A percentile compares a stretch with the other conserved stretches of the same genome.
These are phyloP conservation scores for Hypercompe scribonia DNA, from an alignment of 2,888 invertebrate genomes.

Conservation along the genomic window DNA sequence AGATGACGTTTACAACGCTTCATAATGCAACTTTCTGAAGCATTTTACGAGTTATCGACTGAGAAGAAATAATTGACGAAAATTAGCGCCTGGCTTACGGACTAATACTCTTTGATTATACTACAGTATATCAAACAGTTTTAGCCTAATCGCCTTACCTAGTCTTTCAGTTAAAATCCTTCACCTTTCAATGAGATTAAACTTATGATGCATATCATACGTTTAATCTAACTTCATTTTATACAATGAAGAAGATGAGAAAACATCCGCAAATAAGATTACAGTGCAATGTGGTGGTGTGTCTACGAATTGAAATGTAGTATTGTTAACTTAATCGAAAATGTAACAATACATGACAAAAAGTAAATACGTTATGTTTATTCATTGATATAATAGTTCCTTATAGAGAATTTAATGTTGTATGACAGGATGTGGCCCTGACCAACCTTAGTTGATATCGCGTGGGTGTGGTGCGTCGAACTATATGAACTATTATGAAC, in stretches of 20 bases:
- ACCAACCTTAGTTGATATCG: conserved; percentile 57
- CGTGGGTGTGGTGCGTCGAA: conserved; percentile 54
- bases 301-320: background rate
- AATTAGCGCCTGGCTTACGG: too few relatives aligned
- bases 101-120: too few relatives aligned
- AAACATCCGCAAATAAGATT: conserved; percentile 1
- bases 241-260: background rate
- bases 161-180: background rate
- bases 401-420: conserved; percentile 43
- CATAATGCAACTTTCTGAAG: too few relatives aligned
- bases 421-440: conserved; percentile 56
- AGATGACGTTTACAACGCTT: too few relatives aligned
- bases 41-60: too few relatives aligned
- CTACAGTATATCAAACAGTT: background rate
- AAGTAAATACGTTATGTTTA: conserved; percentile 43
- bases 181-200: background rate
- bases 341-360: conserved; percentile 19
- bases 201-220: background rate
- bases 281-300: background rate
- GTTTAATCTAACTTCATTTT: background rate
- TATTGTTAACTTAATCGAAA: conserved; percentile 21
- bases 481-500: conserved; percentile 27
- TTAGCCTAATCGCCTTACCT: background rate
- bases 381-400: conserved; percentile 42
- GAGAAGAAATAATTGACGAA: too few relatives aligned